These are phyloP conservation scores for Eulemur coronatus DNA, from an alignment of 2,797 vertebrate species.

Conservation along the genomic window DNA sequence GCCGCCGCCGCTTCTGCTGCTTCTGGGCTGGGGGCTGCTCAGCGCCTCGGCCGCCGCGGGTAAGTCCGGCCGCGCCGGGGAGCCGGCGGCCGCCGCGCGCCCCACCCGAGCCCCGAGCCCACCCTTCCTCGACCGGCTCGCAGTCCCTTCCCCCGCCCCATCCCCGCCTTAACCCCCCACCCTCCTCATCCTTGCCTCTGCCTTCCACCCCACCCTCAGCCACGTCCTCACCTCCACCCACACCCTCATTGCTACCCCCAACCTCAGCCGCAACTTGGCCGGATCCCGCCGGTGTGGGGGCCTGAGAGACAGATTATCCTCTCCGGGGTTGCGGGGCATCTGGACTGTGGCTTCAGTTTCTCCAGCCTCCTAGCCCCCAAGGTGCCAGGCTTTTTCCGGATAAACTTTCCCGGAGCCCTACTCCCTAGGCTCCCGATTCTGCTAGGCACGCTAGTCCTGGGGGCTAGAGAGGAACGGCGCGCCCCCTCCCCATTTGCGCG, in stretches of 20 bases:
- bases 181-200: background rate
- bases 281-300: slow-evolving; percentile 33
- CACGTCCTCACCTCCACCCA: slow-evolving; percentile 40
- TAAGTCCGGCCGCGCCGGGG: slow-evolving; percentile 85
- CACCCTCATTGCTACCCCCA: background rate
- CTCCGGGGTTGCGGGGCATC: slow-evolving; percentile 35
- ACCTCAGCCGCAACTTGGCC: slow-evolving; percentile 68
- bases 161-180: background rate
- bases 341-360: slow-evolving; percentile 64
- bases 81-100: slow-evolving; percentile 36
- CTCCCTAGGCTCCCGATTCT: slow-evolving; percentile 5
- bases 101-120: slow-evolving; percentile 62
- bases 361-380: slow-evolving; percentile 22
- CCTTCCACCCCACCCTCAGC: background rate
- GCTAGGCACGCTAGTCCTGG: slow-evolving; percentile 53
- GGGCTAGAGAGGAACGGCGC: slow-evolving; percentile 25
- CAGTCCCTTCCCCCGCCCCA: background rate
- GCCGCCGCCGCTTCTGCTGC: slow-evolving; percentile 70
- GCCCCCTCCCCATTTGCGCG: slow-evolving; percentile 27
- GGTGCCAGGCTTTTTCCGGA: slow-evolving; percentile 65
- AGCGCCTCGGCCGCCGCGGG: slow-evolving; percentile 92
- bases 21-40: slow-evolving; percentile 89
- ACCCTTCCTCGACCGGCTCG: background rate
- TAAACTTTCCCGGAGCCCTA: slow-evolving; percentile 78
- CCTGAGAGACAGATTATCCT: slow-evolving; percentile 37